These are phyloP conservation scores for Torymus aiolomorphi DNA, from an alignment of 2,888 invertebrate species.

Conservation along the genomic window DNA sequence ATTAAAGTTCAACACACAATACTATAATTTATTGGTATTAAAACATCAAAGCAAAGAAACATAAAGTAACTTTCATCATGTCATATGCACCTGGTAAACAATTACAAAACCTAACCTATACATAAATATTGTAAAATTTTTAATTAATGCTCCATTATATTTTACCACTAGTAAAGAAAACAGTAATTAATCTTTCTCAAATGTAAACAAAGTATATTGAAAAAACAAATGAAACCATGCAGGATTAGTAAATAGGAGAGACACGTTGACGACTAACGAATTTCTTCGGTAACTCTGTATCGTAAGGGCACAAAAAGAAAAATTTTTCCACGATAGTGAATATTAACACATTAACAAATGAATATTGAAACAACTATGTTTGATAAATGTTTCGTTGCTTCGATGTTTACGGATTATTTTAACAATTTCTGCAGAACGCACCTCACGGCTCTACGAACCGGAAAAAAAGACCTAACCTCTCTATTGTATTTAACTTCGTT, in stretches of 20 bases:
- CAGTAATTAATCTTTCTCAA: not conserved
- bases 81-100: constrained; percentile 38
- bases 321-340: constrained; percentile 48
- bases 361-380: constrained; percentile 16
- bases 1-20: too few relatives aligned
- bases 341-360: constrained; percentile 40
- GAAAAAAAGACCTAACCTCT: constrained; percentile 64
- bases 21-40: too few relatives aligned
- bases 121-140: constrained; percentile 10
- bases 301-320: constrained; percentile 15
- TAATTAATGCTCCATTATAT: not conserved
- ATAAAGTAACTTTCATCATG: not conserved
- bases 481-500: constrained; percentile 11
- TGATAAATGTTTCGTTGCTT: constrained; percentile 59
- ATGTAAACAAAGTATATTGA: not conserved
- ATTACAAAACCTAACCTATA: constrained; percentile 44
- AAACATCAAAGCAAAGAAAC: constrained; percentile 32
- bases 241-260: not conserved
- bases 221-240: constrained; percentile 12
- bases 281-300: constrained; percentile 22
- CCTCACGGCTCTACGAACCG: constrained; percentile 68
- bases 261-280: constrained; percentile 53
- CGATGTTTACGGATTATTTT: constrained; percentile 70
- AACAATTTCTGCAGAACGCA: constrained; percentile 59
- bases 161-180: not conserved